These are phyloP conservation scores for Leptatherina wallacei DNA, from an alignment of 2,797 vertebrate species.

Conservation along the genomic window DNA sequence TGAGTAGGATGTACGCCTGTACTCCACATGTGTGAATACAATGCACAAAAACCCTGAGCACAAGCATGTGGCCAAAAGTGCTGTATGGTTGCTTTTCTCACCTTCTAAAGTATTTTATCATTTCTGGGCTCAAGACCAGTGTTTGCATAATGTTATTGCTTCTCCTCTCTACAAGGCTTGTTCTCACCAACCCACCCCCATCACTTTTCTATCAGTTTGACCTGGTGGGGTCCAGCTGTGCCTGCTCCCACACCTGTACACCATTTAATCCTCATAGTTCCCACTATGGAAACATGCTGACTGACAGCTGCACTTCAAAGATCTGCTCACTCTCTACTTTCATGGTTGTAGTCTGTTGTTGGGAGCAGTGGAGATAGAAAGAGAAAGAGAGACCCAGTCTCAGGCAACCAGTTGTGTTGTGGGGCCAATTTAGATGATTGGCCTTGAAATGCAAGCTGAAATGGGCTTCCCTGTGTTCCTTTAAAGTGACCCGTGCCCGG, in stretches of 20 bases:
- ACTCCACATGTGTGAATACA: background rate
- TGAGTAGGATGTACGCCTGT: background rate
- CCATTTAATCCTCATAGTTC: slow-evolving; percentile 78
- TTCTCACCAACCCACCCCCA: slow-evolving; percentile 35
- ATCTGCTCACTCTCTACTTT: slow-evolving; percentile 56
- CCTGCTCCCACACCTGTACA: slow-evolving; percentile 82
- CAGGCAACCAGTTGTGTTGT: slow-evolving; percentile 68
- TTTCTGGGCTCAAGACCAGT: background rate
- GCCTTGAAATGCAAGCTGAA: slow-evolving; percentile 85
- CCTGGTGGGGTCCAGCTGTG: slow-evolving; percentile 71
- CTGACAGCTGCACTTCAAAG: slow-evolving; percentile 86
- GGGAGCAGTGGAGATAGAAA: slow-evolving; percentile 28
- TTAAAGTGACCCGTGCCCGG: slow-evolving; percentile 85
- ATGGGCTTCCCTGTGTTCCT: slow-evolving; percentile 83
- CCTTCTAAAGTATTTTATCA: background rate
- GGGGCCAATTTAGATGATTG: slow-evolving; percentile 86
- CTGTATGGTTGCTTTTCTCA: background rate
- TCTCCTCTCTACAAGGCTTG: slow-evolving; percentile 16
- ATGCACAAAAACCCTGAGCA: background rate
- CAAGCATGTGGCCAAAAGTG: background rate
- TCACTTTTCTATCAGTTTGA: slow-evolving; percentile 60
- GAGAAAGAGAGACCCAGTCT: slow-evolving; percentile 38
- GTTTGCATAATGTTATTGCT: slow-evolving; percentile 12
- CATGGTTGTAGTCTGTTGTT: slow-evolving; percentile 71
- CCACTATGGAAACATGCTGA: slow-evolving; percentile 71